Conservation (phyloP, 1,140 invertebrate species). For the Drosophila neocordata region DNA sequence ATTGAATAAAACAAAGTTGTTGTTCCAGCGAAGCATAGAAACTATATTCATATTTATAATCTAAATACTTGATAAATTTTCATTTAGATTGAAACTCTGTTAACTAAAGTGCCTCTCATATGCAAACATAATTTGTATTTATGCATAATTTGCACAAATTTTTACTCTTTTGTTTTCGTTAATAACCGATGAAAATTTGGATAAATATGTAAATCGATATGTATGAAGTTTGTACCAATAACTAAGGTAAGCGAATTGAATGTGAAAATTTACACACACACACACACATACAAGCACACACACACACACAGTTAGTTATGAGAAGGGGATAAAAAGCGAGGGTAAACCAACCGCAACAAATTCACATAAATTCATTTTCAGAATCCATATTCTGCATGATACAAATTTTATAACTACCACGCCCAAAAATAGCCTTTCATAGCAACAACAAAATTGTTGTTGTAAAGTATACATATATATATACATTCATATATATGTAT, state of each 20-base stretch:
- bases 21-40: no score
- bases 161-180: constrained; percentile 5
- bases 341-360: constrained; percentile 36
- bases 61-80: background rate
- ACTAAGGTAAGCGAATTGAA: background rate
- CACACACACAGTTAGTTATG: background rate
- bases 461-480: background rate
- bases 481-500: background rate
- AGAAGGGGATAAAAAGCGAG: background rate
- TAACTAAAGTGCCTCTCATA: background rate
- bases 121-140: background rate
- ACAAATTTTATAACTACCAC: constrained; percentile 51
- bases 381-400: constrained; percentile 62
- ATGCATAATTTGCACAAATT: background rate
- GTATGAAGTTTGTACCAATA: background rate
- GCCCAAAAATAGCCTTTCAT: constrained; percentile 9
- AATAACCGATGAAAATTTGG: constrained; percentile 13
- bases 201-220: constrained; percentile 13
- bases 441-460: background rate
- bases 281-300: background rate
- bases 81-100: background rate
- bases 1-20: no score
- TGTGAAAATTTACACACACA: constrained; percentile 4
- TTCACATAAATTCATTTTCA: constrained; percentile 59
- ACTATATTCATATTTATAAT: background rate